Conservation (phyloP, 2,113 vertebrate species). For the Lepus americanus region DNA sequence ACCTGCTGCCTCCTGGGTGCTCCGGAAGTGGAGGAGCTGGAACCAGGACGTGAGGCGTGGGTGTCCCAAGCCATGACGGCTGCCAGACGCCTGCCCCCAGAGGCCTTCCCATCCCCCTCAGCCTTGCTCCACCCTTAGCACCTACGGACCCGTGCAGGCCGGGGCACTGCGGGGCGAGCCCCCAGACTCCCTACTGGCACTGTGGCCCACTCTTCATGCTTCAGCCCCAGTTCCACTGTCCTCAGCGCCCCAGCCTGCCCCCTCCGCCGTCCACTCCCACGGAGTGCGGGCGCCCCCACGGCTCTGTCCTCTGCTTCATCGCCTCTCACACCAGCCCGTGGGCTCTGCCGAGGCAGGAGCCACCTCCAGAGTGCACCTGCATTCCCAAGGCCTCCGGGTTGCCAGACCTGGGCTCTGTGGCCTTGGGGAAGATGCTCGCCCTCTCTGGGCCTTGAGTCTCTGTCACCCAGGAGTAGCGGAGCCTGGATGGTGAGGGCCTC, state of each 20-base stretch:
- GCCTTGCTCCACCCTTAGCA: fast-evolving
- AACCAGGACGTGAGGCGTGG: no score
- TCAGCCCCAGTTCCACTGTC: no score
- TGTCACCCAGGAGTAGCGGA: neutral
- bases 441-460: conserved; percentile 11
- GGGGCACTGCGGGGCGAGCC: neutral
- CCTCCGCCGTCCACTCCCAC: neutral
- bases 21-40: no score
- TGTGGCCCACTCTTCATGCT: neutral
- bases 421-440: neutral
- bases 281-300: fast-evolving
- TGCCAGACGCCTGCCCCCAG: no score
- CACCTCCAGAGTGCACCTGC: neutral
- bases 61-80: no score
- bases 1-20: no score
- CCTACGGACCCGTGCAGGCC: neutral
- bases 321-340: neutral
- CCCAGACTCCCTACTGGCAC: neutral
- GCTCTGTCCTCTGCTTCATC: neutral
- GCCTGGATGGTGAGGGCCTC: neutral
- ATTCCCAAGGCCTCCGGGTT: neutral
- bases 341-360: neutral
- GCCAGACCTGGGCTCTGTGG: conserved; percentile 26
- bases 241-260: neutral
- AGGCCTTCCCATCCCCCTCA: neutral